phyloP scores from a whole-genome alignment of 2,888 invertebrate genomes.

The Onchidella celtica region DNA sequence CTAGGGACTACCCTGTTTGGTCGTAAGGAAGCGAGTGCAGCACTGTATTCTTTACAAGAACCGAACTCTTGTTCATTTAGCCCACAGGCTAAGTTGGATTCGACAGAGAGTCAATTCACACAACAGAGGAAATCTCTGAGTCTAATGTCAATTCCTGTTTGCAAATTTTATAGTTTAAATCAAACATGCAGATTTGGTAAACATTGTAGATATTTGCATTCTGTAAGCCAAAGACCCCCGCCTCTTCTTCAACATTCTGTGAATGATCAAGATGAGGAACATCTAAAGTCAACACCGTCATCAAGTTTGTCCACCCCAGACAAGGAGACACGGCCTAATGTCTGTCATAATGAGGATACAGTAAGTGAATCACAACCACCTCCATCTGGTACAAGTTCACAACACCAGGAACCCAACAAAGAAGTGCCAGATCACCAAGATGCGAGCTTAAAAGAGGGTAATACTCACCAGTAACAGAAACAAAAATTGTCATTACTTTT shows the following conservation, averaged over 20 bases:
- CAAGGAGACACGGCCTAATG: not conserved
- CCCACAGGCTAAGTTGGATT: not conserved
- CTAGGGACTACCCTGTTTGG: no score
- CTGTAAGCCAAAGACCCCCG: conserved; percentile 23
- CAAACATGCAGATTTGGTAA: conserved; percentile 57
- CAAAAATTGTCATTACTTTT: conserved; percentile 58
- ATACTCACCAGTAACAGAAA: not conserved
- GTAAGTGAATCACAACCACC: not conserved
- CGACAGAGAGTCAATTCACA: not conserved
- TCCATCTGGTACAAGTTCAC: not conserved
- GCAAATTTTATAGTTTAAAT: conserved; percentile 52
- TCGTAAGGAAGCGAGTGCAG: no score
- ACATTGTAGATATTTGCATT: conserved; percentile 55
- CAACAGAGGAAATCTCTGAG: not conserved
- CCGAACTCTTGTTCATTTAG: no score
- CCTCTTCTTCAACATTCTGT: not conserved
- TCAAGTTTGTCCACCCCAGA: not conserved
- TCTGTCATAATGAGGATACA: conserved; percentile 20
- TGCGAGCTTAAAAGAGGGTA: not conserved
- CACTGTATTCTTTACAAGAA: no score
- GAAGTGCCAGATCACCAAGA: conserved; percentile 8
- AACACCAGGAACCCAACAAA: not conserved
- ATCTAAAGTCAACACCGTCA: not conserved
- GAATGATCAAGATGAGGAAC: conserved; percentile 34
- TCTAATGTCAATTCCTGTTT: conserved; percentile 48